phyloP scores from a whole-genome alignment of 1,140 invertebrate species.

The Thereuonema tuberculata region DNA sequence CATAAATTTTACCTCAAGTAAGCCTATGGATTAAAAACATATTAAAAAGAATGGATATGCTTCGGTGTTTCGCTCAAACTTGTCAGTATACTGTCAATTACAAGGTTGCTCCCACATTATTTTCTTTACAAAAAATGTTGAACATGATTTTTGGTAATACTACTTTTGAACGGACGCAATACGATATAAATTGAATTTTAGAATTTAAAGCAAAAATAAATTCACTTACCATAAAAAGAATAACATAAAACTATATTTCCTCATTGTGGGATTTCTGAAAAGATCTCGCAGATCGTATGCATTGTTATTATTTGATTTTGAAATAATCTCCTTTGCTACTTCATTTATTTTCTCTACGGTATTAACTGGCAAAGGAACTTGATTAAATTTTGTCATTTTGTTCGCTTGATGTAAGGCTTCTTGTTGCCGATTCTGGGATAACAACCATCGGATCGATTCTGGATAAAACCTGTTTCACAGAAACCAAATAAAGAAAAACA shows the following conservation, averaged over 20 bases:
- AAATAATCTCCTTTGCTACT: not conserved
- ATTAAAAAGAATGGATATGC: too few relatives aligned
- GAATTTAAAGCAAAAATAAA: not conserved
- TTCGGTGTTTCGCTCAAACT: too few relatives aligned
- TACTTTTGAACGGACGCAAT: too few relatives aligned
- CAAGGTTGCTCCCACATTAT: too few relatives aligned
- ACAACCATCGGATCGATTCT: slow-evolving; percentile 1
- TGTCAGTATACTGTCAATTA: too few relatives aligned
- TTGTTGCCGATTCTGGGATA: not conserved
- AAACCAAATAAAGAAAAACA: slow-evolving; percentile 1
- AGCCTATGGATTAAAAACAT: too few relatives aligned
- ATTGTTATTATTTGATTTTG: not conserved
- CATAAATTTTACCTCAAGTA: too few relatives aligned
- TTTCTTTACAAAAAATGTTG: too few relatives aligned
- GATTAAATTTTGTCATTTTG: not conserved
- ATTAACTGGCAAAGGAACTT: not conserved
- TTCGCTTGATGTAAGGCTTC: not conserved
- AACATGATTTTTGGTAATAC: too few relatives aligned
- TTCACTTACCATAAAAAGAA: not conserved
- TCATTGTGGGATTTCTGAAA: not conserved
- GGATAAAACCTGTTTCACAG: not conserved
- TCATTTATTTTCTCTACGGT: not conserved
- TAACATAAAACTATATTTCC: not conserved
- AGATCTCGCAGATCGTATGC: not conserved
- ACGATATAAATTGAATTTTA: too few relatives aligned